Evolutionary conservation across 1,140 invertebrate species (phyloP).

Genomic region (Drosophila littoralis): DNA sequence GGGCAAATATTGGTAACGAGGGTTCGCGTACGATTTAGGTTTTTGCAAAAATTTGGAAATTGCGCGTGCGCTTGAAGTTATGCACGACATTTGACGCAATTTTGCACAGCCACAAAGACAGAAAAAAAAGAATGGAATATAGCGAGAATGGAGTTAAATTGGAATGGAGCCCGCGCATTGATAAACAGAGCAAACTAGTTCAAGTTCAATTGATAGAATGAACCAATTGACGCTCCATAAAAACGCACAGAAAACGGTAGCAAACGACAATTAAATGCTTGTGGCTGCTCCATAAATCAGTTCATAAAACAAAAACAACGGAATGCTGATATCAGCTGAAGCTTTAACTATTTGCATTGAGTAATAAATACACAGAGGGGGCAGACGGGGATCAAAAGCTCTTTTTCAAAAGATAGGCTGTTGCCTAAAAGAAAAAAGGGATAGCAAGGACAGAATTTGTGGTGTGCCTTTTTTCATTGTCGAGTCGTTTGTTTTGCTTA

Average conservation of each 20-base stretch:
- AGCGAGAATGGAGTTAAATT: not conserved
- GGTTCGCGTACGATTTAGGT: slow-evolving; percentile 16
- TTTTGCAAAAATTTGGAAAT: slow-evolving; percentile 58
- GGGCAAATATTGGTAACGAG: slow-evolving; percentile 23
- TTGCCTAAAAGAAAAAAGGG: too few species aligned
- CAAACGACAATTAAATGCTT: not conserved
- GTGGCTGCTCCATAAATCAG: not conserved
- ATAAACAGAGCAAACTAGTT: not conserved
- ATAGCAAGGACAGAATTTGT: too few species aligned
- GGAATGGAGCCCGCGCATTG: not conserved
- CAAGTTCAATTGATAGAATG: slow-evolving; percentile 16
- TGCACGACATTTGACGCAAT: slow-evolving; percentile 69
- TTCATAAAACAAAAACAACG: not conserved
- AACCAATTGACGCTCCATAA: not conserved
- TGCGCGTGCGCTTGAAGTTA: slow-evolving; percentile 61
- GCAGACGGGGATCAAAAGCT: too few species aligned
- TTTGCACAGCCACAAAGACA: not conserved
- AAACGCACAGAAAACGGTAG: not conserved
- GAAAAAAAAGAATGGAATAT: not conserved
- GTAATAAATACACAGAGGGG: too few species aligned
- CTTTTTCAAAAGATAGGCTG: too few species aligned
- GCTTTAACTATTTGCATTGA: slow-evolving; percentile 3
- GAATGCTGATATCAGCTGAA: slow-evolving; percentile 2
- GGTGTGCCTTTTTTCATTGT: too few species aligned
- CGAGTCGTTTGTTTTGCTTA: too few species aligned